phyloP scores from a whole-genome alignment of 2,113 vertebrate species.

The Tor tambroides region DNA sequence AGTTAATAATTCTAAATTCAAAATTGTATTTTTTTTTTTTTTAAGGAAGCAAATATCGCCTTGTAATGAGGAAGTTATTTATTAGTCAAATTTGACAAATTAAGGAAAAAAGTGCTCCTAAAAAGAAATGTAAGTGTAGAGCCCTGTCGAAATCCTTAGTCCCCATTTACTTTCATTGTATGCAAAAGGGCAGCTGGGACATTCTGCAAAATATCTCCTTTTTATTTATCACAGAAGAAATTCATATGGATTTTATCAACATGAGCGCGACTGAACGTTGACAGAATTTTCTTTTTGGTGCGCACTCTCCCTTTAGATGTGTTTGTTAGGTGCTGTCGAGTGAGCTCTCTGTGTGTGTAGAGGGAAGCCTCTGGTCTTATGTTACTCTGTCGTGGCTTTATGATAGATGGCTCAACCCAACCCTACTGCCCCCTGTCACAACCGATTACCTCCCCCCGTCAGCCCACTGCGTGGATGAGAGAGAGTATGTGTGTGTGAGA shows the following conservation, averaged over 20 bases:
- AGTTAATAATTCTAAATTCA: too few species aligned
- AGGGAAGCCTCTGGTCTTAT: constrained; percentile 72
- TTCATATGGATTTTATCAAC: constrained; percentile 35
- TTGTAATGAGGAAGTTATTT: too few species aligned
- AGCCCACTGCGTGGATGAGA: constrained; percentile 35
- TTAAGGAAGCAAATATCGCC: too few species aligned
- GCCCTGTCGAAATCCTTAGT: not conserved
- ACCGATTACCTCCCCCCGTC: constrained; percentile 69
- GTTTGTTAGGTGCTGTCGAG: constrained; percentile 9
- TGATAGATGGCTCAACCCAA: constrained; percentile 77
- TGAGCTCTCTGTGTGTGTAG: constrained; percentile 53
- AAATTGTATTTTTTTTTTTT: too few species aligned
- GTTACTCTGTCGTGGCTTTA: constrained; percentile 74
- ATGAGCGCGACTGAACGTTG: not conserved
- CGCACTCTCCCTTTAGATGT: constrained; percentile 1
- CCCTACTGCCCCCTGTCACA: constrained; percentile 73
- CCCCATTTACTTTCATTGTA: not conserved
- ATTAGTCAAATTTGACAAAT: too few species aligned
- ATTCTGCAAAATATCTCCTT: not conserved
- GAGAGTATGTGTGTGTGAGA: constrained; percentile 23
- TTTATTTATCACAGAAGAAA: not conserved
- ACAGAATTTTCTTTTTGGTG: not conserved
- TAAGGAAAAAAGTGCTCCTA: not conserved
- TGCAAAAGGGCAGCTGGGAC: not conserved
- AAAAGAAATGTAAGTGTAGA: not conserved